Base-by-base conservation (phyloP, 2,797 vertebrate species). In the Micropoecilia bifurca region DNA sequence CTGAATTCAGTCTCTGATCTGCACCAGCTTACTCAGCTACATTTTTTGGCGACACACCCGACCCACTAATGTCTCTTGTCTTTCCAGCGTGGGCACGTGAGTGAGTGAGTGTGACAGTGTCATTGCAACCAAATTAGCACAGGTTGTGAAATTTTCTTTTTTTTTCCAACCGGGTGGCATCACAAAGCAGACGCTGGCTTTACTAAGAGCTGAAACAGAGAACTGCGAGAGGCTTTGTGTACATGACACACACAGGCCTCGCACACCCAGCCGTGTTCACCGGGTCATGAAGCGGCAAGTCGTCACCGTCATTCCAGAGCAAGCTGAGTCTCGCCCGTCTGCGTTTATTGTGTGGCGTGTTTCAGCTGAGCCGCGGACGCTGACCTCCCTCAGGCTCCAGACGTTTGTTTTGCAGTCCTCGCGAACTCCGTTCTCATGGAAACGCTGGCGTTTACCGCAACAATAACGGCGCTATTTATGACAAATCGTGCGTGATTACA, bases 81-180 rank as follows among this genome's bases (percentile, higher is more conserved):
- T 48, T 71, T 25, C n/a, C 71, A 77, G 53, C 59, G 55, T 55
- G 76, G 47, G 79, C 53, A 75, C 75, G 89, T 88, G 75, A 85
- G 89, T 41, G 41, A 41, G 41, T 41, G 39, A 7, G 39, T 41
- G 81, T 28, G 80, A 90, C 76, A 76, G 73, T 79, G 80, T 90
- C 91, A 90, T 90, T 75, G 74, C 76, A 91, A 90, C 87, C 82
- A 89, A 86, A 93, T 88, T 85, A 87, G 77, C 74, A 57, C 9
- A 28, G 79, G 79, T 43, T 74, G 77, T 41, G 80, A 85, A 87
- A 84, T n/a, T n/a, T n/a, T n/a, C 33, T 1, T 28, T 80, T 90
- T 74, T 79, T 73, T 80, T 89, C 76, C 13, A 0, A 87, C 14
- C 91, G 86, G 88, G 89, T 89, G 89, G 85, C 78, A 85, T 84